Evolutionary conservation across 1,140 invertebrate genomes (phyloP).

Genomic region (Euura lappo): DNA sequence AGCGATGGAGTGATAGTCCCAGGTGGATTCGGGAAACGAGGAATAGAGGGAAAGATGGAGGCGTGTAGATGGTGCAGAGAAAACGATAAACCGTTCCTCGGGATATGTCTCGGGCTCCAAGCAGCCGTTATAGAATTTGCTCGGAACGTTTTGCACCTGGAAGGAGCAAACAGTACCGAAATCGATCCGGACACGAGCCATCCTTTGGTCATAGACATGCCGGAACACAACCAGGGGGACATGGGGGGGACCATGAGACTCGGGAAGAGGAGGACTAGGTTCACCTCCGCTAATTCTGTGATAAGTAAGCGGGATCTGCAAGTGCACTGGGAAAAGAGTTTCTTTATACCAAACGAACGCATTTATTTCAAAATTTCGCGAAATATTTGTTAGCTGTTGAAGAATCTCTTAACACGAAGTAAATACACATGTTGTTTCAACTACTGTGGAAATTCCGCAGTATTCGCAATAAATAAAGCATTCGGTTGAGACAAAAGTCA

Average conservation of each 20-base stretch:
- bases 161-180: conserved; percentile 89
- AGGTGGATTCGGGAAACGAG: conserved; percentile 95
- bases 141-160: conserved; percentile 81
- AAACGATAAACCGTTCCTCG: conserved; percentile 90
- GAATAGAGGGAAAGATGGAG: conserved; percentile 95
- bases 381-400: too few relatives aligned
- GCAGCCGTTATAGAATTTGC: conserved; percentile 97
- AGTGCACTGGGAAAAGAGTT: too few relatives aligned
- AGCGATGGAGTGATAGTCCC: conserved; percentile 95
- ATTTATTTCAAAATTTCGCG: too few relatives aligned
- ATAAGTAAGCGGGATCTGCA: conserved; percentile 67
- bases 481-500: too few relatives aligned
- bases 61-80: conserved; percentile 93
- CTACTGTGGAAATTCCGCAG: too few relatives aligned
- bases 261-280: conserved; percentile 88
- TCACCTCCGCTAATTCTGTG: conserved; percentile 66
- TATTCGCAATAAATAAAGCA: too few relatives aligned
- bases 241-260: conserved; percentile 99
- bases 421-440: too few relatives aligned
- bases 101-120: conserved; percentile 97
- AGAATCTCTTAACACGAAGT: too few relatives aligned
- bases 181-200: conserved; percentile 75
- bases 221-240: conserved; percentile 91
- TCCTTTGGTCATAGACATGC: conserved; percentile 97
- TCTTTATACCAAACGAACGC: too few relatives aligned